phyloP scores from a whole-genome alignment of 2,797 vertebrate species.

The Megaceryle alcyon region DNA sequence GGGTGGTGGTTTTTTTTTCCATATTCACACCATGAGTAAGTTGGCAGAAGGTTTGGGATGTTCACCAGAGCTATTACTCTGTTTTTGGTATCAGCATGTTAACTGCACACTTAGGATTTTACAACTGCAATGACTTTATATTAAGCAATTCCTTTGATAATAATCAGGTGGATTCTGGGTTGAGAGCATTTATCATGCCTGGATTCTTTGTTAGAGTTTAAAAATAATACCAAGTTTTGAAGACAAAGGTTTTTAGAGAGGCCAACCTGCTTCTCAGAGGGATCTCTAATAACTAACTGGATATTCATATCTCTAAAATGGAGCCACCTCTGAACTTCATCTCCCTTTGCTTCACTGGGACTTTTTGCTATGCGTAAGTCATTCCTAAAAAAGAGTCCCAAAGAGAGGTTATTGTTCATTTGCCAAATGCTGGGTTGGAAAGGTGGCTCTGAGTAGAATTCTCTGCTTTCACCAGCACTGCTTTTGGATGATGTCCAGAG shows the following conservation, averaged over 20 bases:
- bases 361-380: not conserved
- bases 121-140: constrained; percentile 18
- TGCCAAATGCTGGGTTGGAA: not conserved
- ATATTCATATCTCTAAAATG: not conserved
- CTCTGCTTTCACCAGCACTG: not conserved
- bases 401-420: not conserved
- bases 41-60: constrained; percentile 32
- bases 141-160: constrained; percentile 51
- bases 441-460: not conserved
- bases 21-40: not conserved
- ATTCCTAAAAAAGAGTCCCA: accelerated
- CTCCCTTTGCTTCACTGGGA: not conserved
- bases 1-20: not conserved
- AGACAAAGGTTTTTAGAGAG: not conserved
- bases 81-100: constrained; percentile 42
- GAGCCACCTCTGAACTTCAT: not conserved
- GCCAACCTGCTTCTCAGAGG: not conserved
- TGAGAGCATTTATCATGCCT: not conserved
- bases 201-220: constrained; percentile 19
- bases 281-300: not conserved
- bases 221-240: not conserved
- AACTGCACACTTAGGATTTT: constrained; percentile 37
- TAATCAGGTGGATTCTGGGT: not conserved
- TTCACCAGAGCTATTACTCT: constrained; percentile 32
- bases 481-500: not conserved